Evolutionary conservation across 2,113 vertebrate genomes (phyloP).

Genomic region (Catharus fuscescens): DNA sequence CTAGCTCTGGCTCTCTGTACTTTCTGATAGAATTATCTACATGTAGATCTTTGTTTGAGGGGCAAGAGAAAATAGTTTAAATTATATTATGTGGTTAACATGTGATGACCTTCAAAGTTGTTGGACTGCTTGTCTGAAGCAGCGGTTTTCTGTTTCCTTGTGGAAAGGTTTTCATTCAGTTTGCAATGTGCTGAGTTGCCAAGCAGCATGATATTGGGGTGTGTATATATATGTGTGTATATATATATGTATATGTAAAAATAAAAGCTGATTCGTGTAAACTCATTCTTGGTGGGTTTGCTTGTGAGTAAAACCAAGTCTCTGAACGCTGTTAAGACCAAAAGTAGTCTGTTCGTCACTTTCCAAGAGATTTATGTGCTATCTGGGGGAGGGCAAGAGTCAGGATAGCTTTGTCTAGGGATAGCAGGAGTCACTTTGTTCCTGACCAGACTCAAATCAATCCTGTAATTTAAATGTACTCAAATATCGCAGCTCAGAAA

Average conservation of each 20-base stretch:
- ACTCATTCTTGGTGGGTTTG: background rate
- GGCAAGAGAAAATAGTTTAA: background rate
- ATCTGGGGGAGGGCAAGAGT: rapidly evolving
- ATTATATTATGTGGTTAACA: background rate
- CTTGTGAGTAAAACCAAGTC: background rate
- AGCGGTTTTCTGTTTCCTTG: background rate
- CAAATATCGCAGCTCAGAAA: background rate
- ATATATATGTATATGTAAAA: background rate
- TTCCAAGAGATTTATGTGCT: background rate
- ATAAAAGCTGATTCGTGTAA: background rate
- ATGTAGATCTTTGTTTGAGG: background rate
- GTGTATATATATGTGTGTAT: background rate
- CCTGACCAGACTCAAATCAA: background rate
- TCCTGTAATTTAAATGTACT: background rate
- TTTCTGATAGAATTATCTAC: background rate
- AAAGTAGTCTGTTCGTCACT: background rate
- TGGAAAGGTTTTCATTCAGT: background rate
- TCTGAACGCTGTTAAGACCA: background rate
- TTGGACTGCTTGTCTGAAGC: background rate
- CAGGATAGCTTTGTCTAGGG: background rate
- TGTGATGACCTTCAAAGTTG: background rate
- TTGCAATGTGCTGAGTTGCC: background rate
- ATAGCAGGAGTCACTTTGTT: background rate
- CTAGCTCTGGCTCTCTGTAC: background rate
- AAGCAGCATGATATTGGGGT: background rate